A percentile compares a stretch with the other conserved stretches of the same genome.
Conservation (phyloP, 2,113 vertebrate genomes). For the Xiphorhynchus elegans region DNA sequence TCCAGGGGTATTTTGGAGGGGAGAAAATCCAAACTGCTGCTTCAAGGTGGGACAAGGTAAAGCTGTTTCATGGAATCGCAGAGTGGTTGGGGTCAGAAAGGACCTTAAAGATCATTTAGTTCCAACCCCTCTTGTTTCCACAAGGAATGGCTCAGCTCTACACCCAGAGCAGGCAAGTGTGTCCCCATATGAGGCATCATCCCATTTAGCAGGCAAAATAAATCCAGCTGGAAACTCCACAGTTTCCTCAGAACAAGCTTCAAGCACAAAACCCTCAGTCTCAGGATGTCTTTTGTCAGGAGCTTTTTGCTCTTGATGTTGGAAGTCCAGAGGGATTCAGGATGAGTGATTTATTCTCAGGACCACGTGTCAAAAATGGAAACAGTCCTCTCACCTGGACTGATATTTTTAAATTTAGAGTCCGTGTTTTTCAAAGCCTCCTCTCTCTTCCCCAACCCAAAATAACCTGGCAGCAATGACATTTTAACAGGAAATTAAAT, state of each 20-base stretch:
- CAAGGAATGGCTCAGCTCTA: neutral
- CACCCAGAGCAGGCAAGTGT: rapidly evolving
- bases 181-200: neutral
- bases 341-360: neutral
- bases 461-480: conserved; percentile 48
- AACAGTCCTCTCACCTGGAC: neutral
- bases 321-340: neutral
- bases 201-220: neutral
- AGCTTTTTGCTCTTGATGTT: neutral
- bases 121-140: neutral
- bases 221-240: neutral
- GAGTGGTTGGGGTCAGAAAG: neutral
- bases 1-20: rapidly evolving
- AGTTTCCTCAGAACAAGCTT: neutral
- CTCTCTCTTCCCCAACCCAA: neutral
- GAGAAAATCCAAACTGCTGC: neutral
- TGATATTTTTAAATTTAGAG: neutral
- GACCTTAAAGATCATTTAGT: neutral
- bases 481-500: conserved; percentile 61
- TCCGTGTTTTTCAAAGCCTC: neutral
- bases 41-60: neutral
- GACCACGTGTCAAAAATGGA: rapidly evolving
- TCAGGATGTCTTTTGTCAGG: neutral
- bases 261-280: neutral
- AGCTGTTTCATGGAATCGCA: neutral